These are phyloP conservation scores for Argya squamiceps DNA, from an alignment of 2,797 vertebrate genomes.

Conservation along the genomic window DNA sequence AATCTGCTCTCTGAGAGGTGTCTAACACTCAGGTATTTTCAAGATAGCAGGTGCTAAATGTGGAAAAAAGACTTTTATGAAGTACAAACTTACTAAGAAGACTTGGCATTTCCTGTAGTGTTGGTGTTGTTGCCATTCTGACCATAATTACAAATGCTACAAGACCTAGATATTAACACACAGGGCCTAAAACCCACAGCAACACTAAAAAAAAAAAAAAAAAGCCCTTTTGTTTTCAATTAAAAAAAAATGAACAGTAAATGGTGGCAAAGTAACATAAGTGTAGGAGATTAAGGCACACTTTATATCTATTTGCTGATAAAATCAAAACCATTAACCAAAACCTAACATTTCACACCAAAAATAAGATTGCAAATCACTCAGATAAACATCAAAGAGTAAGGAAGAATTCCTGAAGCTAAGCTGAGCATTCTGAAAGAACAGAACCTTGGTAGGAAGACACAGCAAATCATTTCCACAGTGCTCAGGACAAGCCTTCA, in stretches of 20 bases:
- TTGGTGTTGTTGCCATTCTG: neutral
- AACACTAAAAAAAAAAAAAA: neutral
- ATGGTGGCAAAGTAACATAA: neutral
- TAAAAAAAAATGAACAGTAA: neutral
- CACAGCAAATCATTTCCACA: neutral
- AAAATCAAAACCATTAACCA: neutral
- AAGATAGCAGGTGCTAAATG: neutral
- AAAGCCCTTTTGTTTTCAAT: neutral
- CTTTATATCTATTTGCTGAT: neutral
- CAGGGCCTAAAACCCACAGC: neutral
- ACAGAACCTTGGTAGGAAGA: neutral
- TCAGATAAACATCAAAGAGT: neutral
- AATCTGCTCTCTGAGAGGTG: neutral
- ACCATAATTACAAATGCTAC: neutral
- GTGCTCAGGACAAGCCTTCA: neutral
- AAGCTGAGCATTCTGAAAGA: neutral
- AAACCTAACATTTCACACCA: neutral
- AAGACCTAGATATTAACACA: neutral
- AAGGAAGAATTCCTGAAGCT: neutral
- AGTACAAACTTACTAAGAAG: neutral
- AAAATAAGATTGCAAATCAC: neutral
- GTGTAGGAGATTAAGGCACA: neutral
- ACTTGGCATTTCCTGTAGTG: neutral
- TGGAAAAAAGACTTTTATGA: neutral
- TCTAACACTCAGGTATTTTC: neutral